Conservation (phyloP, 2,888 invertebrate species). For the Plusia festucae region DNA sequence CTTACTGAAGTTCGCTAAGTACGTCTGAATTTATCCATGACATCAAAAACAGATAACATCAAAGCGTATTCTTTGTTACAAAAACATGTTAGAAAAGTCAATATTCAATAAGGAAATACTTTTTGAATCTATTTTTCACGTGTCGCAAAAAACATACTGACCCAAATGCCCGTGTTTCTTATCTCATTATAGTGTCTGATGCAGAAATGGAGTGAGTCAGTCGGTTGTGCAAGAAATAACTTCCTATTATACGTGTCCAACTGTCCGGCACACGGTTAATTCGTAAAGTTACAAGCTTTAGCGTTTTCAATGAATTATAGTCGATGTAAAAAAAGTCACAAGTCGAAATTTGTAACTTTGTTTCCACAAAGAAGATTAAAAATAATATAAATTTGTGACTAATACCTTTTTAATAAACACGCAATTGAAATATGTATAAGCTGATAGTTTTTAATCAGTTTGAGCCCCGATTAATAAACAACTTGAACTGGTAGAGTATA, state of each 20-base stretch:
- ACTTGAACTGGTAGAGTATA: too few species aligned
- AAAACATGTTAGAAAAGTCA: background rate
- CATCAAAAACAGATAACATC: background rate
- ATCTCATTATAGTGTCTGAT: slow-evolving; percentile 67
- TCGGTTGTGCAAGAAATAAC: slow-evolving; percentile 71
- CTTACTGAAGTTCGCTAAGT: background rate
- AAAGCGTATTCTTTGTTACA: background rate
- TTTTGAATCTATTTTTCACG: slow-evolving; percentile 31
- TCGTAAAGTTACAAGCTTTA: slow-evolving; percentile 36
- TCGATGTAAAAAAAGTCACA: too few species aligned
- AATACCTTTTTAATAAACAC: too few species aligned
- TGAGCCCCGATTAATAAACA: too few species aligned
- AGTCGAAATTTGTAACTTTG: too few species aligned
- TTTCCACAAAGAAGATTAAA: too few species aligned
- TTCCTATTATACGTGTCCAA: slow-evolving; percentile 73
- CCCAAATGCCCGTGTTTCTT: slow-evolving; percentile 62
- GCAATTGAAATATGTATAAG: too few species aligned
- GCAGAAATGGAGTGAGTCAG: slow-evolving; percentile 67
- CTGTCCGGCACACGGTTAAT: slow-evolving; percentile 62
- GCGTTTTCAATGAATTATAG: slow-evolving; percentile 30
- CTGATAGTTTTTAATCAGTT: too few species aligned
- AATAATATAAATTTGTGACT: too few species aligned
- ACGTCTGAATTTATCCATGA: background rate
- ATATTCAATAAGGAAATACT: slow-evolving; percentile 12
- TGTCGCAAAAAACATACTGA: slow-evolving; percentile 48